Evolutionary conservation across 2,888 invertebrate genomes (phyloP), one percentile per base, ranked within the genome.

Genomic region (Parnassius apollo): DNA sequence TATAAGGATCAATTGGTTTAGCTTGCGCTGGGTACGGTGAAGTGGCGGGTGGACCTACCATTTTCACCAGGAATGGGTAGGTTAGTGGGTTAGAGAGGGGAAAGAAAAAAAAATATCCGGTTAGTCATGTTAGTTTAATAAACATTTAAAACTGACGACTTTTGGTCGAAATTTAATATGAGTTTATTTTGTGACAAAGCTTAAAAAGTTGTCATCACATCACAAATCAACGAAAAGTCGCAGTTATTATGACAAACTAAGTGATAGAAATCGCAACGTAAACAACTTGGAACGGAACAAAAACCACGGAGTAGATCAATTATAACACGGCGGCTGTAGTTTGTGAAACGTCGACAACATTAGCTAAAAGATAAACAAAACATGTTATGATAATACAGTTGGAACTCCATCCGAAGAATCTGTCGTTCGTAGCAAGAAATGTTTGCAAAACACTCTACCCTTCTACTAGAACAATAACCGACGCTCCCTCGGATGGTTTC

Each of bases 1-100:
- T 94, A 94, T 96, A 96, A 93, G 95, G 95, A 92, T 95, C 95
- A 86, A 92, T 92, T 78, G 92, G 82, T 92, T 92, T 92, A 90
- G 91, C 88, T 90, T 91, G 92, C 83, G 91, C 87, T 68, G 91
- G 92, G 86, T 91, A 90, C 66, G 90, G 90, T 93, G 93, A 93
- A 90, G 93, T 94, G 89, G 94, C 93, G 84, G 93, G 93, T 73
- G 93, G 91, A 78, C 91, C 91, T 91, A 75, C 76, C 80, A 76
- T 69, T 78, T 91, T 91, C 93, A 93, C 93, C 93, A 93, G 86
- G 86, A 87, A 61, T 69, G 77, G 83, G 80, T 69, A 79, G 89
- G 91, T 91, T 91, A 91, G 91, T 90, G 81, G 87, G 84, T 89
- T 86, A 86, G 78, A 70, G 71, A 74, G 66, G 74, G 74, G 71